Evolutionary conservation across 2,113 vertebrate genomes (phyloP).

Genomic region (Chroicocephalus ridibundus): DNA sequence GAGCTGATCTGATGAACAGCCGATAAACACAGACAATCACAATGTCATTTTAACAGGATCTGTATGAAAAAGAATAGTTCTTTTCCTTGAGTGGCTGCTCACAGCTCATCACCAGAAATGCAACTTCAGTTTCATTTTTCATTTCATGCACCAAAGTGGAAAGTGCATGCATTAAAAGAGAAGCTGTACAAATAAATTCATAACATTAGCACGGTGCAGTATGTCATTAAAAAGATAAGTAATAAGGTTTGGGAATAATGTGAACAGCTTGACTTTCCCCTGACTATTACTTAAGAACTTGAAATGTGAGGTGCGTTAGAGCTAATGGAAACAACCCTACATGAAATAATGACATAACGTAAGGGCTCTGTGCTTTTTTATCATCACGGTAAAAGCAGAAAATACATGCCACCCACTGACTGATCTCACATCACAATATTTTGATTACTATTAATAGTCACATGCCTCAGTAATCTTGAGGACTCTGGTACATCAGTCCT

Average conservation of each 20-base stretch:
- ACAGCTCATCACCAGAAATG: not conserved
- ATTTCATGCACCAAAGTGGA: not conserved
- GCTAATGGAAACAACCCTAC: constrained; percentile 43
- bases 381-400: constrained; percentile 3
- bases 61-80: not conserved
- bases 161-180: not conserved
- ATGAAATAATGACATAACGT: not conserved
- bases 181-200: constrained; percentile 32
- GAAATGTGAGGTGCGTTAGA: constrained; percentile 48
- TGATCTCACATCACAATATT: constrained; percentile 9
- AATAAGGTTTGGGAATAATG: constrained; percentile 39
- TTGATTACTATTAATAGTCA: not conserved
- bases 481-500: not conserved
- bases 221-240: constrained; percentile 40
- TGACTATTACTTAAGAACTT: constrained; percentile 62
- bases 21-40: not conserved
- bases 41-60: not conserved
- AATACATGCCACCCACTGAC: not conserved
- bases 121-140: constrained; percentile 37
- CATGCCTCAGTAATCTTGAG: not conserved
- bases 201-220: not conserved
- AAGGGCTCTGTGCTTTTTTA: constrained; percentile 28
- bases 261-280: constrained; percentile 54
- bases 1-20: not conserved
- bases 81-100: constrained; percentile 13